Evolutionary conservation across 2,113 vertebrate genomes (phyloP), one percentile per base, ranked within the genome.

Genomic region (Festucalex cinctus): DNA sequence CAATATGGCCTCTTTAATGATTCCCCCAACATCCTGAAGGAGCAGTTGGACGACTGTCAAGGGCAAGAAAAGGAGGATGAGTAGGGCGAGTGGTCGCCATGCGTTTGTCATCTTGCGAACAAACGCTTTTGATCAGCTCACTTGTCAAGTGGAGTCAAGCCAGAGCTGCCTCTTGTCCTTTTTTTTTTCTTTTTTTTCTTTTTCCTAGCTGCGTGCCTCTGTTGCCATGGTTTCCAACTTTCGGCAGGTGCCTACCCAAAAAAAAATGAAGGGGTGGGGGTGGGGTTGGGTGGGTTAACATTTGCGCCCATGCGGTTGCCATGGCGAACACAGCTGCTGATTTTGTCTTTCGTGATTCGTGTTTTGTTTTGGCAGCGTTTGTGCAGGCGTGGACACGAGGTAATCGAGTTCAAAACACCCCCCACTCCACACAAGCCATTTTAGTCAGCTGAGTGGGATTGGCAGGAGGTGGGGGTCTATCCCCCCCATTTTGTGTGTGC

Each of bases 401-500:
- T 61, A 24, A 39, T 26, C 9, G 59, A 24, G 59, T 62, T 41
- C 77, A 88, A 88, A 9, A 4, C 43, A 0, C 43, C 43, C 43
- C 13, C 6, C 3, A 1, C 51, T 59, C 60, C 60, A 5, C 60
- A 57, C 37, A 46, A 85, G 74, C 75, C 79, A 76, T 77, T 70
- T 84, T 65, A 82, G 82, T 88, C 79, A 88, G 82, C 81, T 85
- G 85, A 69, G 65, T 68, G 53, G 79, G 79, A 78, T 76, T n/a
- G 57, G 59, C 37, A 63, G 63, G 67, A 78, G 57, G n/a, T 12
- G n/a, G 41, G 35, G 44, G 64, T 76, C 77, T 84, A 80, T 87
- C 81, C 86, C 85, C 91, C 89, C 87, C 81, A 80, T 87, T 93
- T 93, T 93, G 89, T 88, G 91, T 91, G 86, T 92, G 91, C 94